Evolutionary conservation across 2,113 vertebrate genomes (phyloP).

Genomic region (Lycocorax pyrrhopterus): DNA sequence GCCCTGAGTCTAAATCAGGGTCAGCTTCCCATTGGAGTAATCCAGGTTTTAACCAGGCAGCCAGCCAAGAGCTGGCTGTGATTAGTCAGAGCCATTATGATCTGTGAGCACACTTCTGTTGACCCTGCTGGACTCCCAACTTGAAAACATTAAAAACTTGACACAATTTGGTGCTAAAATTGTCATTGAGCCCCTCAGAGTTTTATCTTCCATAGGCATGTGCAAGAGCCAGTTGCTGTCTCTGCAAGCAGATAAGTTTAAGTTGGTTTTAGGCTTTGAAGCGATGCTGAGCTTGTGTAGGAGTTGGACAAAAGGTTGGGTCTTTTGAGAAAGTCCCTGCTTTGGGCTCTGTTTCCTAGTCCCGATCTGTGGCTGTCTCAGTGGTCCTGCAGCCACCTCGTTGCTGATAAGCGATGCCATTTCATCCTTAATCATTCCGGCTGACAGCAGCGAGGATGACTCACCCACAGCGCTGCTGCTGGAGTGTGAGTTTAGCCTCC

Average conservation of each 20-base stretch:
- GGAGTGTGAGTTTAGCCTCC: neutral
- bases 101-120: neutral
- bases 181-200: neutral
- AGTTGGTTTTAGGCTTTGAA: neutral
- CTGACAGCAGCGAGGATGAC: neutral
- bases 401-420: neutral
- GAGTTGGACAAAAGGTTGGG: neutral
- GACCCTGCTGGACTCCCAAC: neutral
- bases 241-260: neutral
- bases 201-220: neutral
- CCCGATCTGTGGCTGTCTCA: neutral
- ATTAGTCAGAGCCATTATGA: neutral
- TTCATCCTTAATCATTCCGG: neutral
- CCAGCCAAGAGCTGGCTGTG: neutral
- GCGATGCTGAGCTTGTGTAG: neutral
- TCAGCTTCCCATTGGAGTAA: neutral
- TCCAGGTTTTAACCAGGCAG: neutral
- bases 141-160: neutral
- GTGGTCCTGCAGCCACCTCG: neutral
- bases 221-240: neutral
- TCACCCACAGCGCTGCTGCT: neutral
- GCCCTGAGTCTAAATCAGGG: neutral
- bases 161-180: neutral
- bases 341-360: neutral
- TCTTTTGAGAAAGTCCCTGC: neutral